Evolutionary conservation across 2,113 vertebrate genomes (phyloP), one percentile per base, ranked within the genome.

Genomic region (Struthidea cinerea): DNA sequence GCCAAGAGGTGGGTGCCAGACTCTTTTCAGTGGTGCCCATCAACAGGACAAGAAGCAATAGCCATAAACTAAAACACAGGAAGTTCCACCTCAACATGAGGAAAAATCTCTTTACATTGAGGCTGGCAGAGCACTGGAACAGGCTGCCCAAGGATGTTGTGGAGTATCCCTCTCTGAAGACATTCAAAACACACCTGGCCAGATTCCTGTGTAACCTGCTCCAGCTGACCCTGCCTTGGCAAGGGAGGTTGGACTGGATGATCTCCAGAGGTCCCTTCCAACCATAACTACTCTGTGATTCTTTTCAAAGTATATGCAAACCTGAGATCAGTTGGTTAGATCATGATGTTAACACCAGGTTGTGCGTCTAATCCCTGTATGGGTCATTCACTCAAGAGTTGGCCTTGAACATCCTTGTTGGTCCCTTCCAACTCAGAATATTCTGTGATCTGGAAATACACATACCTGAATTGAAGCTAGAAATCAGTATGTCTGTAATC

Each of bases 41-140:
- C 0, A 1, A 57, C 15, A 50, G 5, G 10, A 50, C 1, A 4
- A 52, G 16, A 10, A 65, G 4, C 33, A 67, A 74, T 6, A 10
- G 13, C 33, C 44, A 15, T 28, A 59, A 65, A 81, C 11, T 49
- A 50, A 41, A 50, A 64, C 59, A 80, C 8, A 42, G 5, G 7
- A 57, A 59, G 19, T 30, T 67, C 4, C 19, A 59, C 6, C 16
- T 39, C 52, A 28, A 23, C 33, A 46, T 28, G 7, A 81, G 12
- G 44, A 88, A 50, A 26, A 49, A 20, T 18, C 7, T 39, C 23
- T 44, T 65, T 17, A 37, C 53, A 17, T 1, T 52, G 19, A 82
- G 37, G 20, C 3, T 67, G 39, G 20, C 7, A 75, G 28, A 39
- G 13, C 28, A 59, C 69, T 30, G 16, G 23, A 44, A 82, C 10